Evolutionary conservation across 2,797 vertebrate genomes (phyloP).

Genomic region (Limnodromus scolopaceus): DNA sequence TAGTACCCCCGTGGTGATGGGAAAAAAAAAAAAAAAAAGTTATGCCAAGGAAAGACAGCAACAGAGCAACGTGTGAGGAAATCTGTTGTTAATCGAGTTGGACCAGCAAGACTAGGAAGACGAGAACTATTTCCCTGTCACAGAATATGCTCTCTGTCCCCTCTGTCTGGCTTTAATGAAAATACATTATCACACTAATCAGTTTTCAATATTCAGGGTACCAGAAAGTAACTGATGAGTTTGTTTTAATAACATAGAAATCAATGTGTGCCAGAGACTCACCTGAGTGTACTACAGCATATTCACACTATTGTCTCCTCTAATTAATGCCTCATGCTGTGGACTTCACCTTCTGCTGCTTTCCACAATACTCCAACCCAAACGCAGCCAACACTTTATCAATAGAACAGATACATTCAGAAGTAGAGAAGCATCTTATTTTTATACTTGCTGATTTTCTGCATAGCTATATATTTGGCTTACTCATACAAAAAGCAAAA

Average conservation of each 20-base stretch:
- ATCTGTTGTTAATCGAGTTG: neutral
- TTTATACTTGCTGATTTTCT: neutral
- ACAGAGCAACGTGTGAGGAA: neutral
- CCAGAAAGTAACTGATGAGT: neutral
- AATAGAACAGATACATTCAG: neutral
- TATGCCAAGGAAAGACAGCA: neutral
- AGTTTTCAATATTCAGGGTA: neutral
- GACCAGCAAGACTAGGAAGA: neutral
- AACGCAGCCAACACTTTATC: neutral
- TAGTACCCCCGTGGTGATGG: neutral
- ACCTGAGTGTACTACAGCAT: neutral
- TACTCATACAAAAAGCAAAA: neutral
- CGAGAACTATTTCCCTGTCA: neutral
- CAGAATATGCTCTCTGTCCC: neutral
- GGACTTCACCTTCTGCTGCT: neutral
- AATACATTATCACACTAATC: neutral
- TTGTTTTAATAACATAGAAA: neutral
- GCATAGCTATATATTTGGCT: neutral
- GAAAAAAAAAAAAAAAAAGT: neutral
- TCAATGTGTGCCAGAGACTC: neutral
- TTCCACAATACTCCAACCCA: neutral
- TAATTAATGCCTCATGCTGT: neutral
- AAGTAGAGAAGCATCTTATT: neutral
- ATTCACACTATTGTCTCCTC: neutral
- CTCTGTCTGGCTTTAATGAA: neutral